phyloP scores from a whole-genome alignment of 2,888 invertebrate genomes.

The Drosophila mettleri region DNA sequence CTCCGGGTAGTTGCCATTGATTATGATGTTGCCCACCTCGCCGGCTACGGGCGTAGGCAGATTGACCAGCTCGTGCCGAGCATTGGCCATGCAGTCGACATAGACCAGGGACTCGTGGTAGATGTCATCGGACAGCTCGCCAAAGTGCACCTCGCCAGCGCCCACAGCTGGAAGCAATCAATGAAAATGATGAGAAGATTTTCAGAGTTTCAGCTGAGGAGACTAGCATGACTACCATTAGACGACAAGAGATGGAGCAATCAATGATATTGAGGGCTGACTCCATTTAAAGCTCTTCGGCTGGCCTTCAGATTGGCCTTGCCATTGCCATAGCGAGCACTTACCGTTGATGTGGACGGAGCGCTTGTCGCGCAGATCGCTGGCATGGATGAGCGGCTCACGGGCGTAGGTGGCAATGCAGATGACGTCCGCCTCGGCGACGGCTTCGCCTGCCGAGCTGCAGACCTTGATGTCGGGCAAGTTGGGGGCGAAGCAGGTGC shows the following conservation, averaged over 20 bases:
- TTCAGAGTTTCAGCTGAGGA: no score
- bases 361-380: conserved; percentile 85
- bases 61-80: conserved; percentile 86
- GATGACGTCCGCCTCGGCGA: conserved; percentile 87
- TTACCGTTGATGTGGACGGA: conserved; percentile 88
- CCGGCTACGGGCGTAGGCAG: conserved; percentile 86
- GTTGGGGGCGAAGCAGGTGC: not conserved
- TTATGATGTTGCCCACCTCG: conserved; percentile 87
- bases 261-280: no score
- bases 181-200: no score
- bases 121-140: conserved; percentile 86
- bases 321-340: no score
- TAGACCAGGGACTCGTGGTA: conserved; percentile 86
- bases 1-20: conserved; percentile 70
- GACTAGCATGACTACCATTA: no score
- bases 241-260: no score
- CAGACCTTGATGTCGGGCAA: conserved; percentile 31
- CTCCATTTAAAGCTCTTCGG: no score
- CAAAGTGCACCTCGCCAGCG: conserved; percentile 85
- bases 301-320: no score
- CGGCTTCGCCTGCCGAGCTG: conserved; percentile 85
- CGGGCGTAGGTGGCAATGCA: conserved; percentile 87
- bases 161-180: conserved; percentile 87
- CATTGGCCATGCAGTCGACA: conserved; percentile 86
- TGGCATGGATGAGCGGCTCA: conserved; percentile 85